These are phyloP conservation scores for Prosapia bicincta DNA, from an alignment of 2,888 invertebrate genomes.

Conservation along the genomic window DNA sequence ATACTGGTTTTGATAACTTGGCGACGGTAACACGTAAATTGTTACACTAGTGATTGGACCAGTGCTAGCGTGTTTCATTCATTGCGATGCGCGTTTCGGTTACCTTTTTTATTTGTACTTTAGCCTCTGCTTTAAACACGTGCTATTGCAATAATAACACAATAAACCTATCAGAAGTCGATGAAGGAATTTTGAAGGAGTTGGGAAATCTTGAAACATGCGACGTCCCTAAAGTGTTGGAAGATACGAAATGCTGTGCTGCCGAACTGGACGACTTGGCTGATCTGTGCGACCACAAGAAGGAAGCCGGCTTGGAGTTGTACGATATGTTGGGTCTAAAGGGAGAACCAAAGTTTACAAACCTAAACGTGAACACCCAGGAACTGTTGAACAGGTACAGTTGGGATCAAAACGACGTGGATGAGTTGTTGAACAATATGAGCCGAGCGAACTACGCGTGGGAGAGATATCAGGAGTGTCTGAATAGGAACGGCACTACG, in stretches of 20 bases:
- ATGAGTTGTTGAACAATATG: neutral
- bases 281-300: neutral
- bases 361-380: neutral
- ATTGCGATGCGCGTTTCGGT: no score
- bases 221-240: neutral
- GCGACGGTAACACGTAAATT: no score
- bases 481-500: neutral
- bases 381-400: neutral
- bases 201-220: neutral
- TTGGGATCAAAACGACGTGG: neutral
- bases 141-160: no score
- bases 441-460: neutral
- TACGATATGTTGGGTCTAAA: neutral
- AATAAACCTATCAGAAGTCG: neutral
- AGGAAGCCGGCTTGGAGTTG: neutral
- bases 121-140: no score
- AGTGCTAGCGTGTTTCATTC: no score
- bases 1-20: no score
- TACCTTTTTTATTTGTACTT: no score
- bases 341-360: neutral
- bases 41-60: no score
- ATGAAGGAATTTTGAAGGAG: neutral
- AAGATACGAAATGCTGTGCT: neutral
- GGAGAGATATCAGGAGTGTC: neutral
- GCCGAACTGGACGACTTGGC: neutral